These are phyloP conservation scores for Bothrops jararaca DNA, from an alignment of 2,113 vertebrate genomes.

Conservation along the genomic window DNA sequence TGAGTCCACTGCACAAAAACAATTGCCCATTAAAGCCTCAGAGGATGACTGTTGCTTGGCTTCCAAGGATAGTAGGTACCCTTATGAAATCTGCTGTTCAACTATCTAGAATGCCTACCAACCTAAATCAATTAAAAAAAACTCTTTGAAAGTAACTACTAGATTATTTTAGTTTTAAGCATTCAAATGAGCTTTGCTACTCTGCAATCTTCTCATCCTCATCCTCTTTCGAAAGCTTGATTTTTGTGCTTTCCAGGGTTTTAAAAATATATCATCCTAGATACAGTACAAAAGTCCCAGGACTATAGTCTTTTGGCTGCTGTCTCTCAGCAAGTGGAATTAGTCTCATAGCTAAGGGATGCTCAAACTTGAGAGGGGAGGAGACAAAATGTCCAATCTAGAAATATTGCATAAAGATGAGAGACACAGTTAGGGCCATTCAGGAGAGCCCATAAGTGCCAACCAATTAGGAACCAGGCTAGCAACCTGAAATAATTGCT, in stretches of 20 bases:
- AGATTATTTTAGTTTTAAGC: neutral
- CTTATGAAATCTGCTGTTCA: constrained; percentile 47
- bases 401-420: neutral
- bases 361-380: neutral
- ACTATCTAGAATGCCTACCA: constrained; percentile 6
- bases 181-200: neutral
- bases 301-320: neutral
- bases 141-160: neutral
- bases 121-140: neutral
- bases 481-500: neutral
- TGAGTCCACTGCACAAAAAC: constrained; percentile 50
- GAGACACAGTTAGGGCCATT: no score
- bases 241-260: neutral
- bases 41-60: constrained; percentile 35
- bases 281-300: neutral
- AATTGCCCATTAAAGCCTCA: constrained; percentile 43
- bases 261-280: neutral
- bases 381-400: neutral
- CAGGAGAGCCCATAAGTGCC: neutral
- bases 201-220: neutral
- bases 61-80: constrained; percentile 29
- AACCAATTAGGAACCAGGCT: neutral
- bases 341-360: neutral
- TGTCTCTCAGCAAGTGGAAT: neutral
- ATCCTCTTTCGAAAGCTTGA: neutral